These are phyloP conservation scores for Celastrina argiolus DNA, from an alignment of 2,888 invertebrate genomes.

Conservation along the genomic window DNA sequence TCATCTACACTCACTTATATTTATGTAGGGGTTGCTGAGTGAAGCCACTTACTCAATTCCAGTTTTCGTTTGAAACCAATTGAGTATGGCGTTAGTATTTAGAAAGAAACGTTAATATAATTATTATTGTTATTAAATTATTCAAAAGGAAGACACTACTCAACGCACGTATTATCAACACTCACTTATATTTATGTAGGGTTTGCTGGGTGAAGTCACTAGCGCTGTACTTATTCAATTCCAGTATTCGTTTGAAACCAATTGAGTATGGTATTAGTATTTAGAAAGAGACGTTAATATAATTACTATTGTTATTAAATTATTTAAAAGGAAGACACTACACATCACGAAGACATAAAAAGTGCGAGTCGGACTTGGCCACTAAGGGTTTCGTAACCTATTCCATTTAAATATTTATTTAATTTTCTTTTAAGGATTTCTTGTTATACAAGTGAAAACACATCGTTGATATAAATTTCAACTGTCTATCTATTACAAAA, in stretches of 20 bases:
- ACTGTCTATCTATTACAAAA: too few relatives aligned
- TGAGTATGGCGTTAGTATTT: background rate
- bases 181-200: slow-evolving; percentile 1
- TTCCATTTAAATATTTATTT: too few relatives aligned
- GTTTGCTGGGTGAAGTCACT: background rate
- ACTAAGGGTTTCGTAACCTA: too few relatives aligned
- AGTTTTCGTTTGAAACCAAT: background rate
- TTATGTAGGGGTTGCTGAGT: background rate
- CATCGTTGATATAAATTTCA: too few relatives aligned
- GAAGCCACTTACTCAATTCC: background rate
- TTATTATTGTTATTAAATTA: background rate
- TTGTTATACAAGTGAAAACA: too few relatives aligned
- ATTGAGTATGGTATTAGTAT: background rate
- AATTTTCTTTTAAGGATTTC: too few relatives aligned
- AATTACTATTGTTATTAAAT: background rate
- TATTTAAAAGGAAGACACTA: too few relatives aligned
- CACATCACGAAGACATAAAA: too few relatives aligned
- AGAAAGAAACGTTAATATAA: background rate
- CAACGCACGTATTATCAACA: slow-evolving; percentile 7
- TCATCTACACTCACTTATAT: slow-evolving; percentile 8
- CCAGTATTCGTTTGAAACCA: background rate
- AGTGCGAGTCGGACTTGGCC: background rate
- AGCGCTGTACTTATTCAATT: background rate
- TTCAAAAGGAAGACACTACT: too few relatives aligned
- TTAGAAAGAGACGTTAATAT: background rate